Conservation (phyloP, 2,113 vertebrate species). For the Talpa occidentalis region DNA sequence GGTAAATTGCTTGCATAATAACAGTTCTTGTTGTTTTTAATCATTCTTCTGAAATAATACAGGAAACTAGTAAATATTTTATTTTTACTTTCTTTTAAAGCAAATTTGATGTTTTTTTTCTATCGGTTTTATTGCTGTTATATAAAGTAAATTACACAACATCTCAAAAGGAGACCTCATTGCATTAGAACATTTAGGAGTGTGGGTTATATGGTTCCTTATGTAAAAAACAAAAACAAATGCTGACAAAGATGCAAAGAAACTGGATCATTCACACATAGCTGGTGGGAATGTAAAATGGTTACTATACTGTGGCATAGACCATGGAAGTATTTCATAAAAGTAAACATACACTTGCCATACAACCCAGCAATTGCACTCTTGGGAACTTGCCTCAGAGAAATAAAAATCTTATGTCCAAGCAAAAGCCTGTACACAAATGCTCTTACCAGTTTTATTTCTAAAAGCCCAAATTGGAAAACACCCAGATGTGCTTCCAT, state of each 20-base stretch:
- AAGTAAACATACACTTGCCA: slow-evolving; percentile 20
- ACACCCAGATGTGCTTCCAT: neutral
- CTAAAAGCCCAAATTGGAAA: neutral
- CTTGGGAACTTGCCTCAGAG: neutral
- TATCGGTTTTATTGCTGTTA: neutral
- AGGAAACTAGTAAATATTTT: slow-evolving; percentile 1
- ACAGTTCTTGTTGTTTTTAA: slow-evolving; percentile 12
- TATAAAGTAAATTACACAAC: neutral
- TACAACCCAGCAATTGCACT: neutral
- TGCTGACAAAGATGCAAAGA: slow-evolving; percentile 1
- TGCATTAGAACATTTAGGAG: neutral
- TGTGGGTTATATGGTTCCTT: neutral
- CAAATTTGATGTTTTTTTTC: neutral
- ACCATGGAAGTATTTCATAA: neutral
- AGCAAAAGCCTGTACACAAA: neutral
- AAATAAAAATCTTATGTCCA: neutral
- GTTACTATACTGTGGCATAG: neutral
- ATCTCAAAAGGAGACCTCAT: neutral
- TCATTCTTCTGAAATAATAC: neutral
- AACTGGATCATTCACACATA: neutral
- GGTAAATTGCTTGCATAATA: neutral
- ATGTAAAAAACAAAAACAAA: neutral
- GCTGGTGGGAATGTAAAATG: neutral
- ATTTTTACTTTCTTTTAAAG: neutral
- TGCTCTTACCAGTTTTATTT: neutral